Evolutionary conservation across 2,113 vertebrate species (phyloP).

Genomic region (Merops nubicus): DNA sequence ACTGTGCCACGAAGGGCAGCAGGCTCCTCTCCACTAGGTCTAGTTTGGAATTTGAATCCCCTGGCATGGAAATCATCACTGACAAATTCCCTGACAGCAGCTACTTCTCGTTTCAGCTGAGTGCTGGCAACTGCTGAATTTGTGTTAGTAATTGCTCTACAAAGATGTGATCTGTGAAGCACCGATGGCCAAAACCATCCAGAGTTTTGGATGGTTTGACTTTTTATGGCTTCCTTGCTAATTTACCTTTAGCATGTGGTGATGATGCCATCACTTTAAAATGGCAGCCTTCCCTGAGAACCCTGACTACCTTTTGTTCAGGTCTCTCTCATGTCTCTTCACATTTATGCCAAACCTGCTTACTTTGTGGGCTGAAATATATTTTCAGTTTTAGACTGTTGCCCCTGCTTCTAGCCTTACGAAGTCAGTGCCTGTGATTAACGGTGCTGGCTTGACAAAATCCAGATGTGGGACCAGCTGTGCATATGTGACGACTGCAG

Average conservation of each 20-base stretch:
- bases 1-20: neutral
- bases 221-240: neutral
- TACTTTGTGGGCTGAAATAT: neutral
- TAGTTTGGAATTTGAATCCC: neutral
- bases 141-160: neutral
- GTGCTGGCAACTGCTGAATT: neutral
- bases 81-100: neutral
- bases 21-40: neutral
- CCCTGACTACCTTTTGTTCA: neutral
- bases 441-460: neutral
- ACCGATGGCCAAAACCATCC: neutral
- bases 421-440: neutral
- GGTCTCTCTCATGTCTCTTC: neutral
- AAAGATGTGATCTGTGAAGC: neutral
- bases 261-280: neutral
- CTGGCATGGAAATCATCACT: neutral
- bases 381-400: neutral
- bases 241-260: neutral
- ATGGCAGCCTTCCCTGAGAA: neutral
- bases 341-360: neutral
- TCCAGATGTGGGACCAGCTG: neutral
- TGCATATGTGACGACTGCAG: neutral
- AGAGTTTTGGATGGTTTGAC: neutral
- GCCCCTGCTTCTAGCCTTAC: neutral
- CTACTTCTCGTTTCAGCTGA: neutral